Evolutionary conservation across 2,797 vertebrate species (phyloP), one percentile per base, ranked within the genome.

Genomic region (Sciaenops ocellatus): DNA sequence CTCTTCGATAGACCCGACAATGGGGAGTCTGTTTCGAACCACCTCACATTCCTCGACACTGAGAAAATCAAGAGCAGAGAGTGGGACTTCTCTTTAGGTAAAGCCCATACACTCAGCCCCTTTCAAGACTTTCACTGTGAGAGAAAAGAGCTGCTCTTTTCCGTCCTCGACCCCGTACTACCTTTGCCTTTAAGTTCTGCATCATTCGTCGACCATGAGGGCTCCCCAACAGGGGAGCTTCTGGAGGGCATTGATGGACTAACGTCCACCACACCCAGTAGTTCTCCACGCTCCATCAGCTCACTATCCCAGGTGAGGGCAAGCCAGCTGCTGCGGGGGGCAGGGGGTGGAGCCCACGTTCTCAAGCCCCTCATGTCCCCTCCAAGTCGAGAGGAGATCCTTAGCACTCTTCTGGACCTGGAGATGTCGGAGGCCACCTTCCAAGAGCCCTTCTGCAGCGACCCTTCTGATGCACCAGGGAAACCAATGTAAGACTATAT

Each of bases 311-410:
- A 99, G 11, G 95, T 96, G 69, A 98, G 96, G 90, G 95, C 95
- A 48, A 95, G 89, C 90, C 96, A 97, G 80, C 93, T 93, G 22
- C 95, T 94, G 89, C 96, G 97, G 65, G 96, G 96, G 42, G 86
- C 94, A 34, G 97, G 95, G 78, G 91, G 96, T 77, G 95, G 97
- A 56, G 88, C 94, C 57, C 96, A 97, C 87, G 93, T 99, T 72
- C 96, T 99, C 85, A 99, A 99, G 90, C 98, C 98, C 57, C 96
- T 99, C 30, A 99, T 99, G 98, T 99, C 98, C 46, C 98, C 98
- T 44, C 98, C 98, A 18, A 99, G 96, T 84, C 96, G 97, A 51
- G 98, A 99, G 76, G 98, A 99, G 95, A 98, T 99, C 85, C 93
- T 98, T 89, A 95, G 96, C 90, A 98, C 97, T 71, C 93, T 99